Evolutionary conservation across 1,140 invertebrate genomes (phyloP), one percentile per base, ranked within the genome.

Genomic region (Euwallacea similis): DNA sequence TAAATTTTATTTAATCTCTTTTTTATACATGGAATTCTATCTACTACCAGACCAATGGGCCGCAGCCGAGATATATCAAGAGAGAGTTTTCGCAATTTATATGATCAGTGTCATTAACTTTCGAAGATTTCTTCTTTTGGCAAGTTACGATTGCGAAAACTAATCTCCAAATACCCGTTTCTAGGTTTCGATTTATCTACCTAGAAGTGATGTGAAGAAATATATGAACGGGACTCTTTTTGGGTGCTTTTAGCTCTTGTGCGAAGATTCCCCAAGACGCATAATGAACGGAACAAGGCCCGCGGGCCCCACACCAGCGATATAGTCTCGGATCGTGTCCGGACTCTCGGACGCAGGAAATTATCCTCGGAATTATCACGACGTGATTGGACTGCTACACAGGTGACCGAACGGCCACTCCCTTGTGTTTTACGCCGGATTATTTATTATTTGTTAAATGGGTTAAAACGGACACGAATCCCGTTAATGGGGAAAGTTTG

Each of bases 321-420:
- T 70, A 70, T 65, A 65, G 53, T 43, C 69, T 70, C 60, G 53
- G 59, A 54, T 69, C 67, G 59, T 54, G 54, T 70, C 62, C 69
- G 69, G 69, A 70, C 69, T 65, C 62, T 70, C 66, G 69, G 69
- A 70, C 70, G 58, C 70, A 67, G 70, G 65, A 72, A 66, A 72
- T 72, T 72, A 72, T 72, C 70, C 63, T 66, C 63, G 58, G 70
- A 72, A 72, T 72, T 72, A 72, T 72, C 70, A 72, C 55, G 54
- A 72, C 64, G 70, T 72, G 70, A 72, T 72, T 66, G 63, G 70
- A 72, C 70, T 72, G 64, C 64, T 54, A 66, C 47, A 72, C 70
- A 72, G 64, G 70, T 72, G 70, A 66, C 70, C 59, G 63, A 59
- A 66, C 61, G 63, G 58, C 70, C 70, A 72, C 64, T 66, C 70